A percentile compares a stretch with the other conserved stretches of the same genome.
Conservation (phyloP, 1,140 invertebrate genomes). For the Procambarus virginalis region DNA sequence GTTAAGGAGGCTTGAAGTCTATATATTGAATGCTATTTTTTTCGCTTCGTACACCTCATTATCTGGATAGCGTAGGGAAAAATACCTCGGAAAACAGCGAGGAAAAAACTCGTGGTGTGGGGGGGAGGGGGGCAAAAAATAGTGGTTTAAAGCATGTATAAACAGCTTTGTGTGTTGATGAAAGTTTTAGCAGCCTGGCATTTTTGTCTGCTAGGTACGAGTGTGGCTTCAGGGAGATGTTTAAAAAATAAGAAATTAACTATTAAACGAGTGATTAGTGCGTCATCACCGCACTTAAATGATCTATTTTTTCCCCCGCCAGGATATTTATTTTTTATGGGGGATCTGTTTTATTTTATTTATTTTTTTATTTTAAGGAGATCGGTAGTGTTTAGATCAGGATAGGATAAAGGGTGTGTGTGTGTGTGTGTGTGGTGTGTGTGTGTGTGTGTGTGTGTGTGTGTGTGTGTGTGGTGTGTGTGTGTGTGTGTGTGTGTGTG, state of each 20-base stretch:
- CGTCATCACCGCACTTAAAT: constrained; percentile 16
- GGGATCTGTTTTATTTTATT: not conserved
- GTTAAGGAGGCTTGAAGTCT: constrained; percentile 62
- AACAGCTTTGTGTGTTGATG: constrained; percentile 51
- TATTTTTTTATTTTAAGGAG: not conserved
- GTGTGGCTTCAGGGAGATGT: not conserved
- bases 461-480: not conserved
- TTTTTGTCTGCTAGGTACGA: constrained; percentile 2
- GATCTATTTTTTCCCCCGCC: not conserved
- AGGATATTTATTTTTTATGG: not conserved
- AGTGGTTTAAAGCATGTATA: constrained; percentile 22
- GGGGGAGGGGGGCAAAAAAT: not conserved
- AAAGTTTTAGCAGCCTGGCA: constrained; percentile 20
- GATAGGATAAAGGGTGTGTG: not conserved
- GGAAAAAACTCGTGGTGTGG: not conserved
- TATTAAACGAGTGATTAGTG: constrained; percentile 22
- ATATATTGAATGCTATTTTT: constrained; percentile 63
- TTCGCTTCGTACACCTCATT: constrained; percentile 53
- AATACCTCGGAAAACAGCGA: constrained; percentile 3
- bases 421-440: not conserved
- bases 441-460: not conserved
- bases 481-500: no score
- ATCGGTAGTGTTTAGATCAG: not conserved
- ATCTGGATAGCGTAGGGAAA: constrained; percentile 19
- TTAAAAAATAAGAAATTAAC: constrained; percentile 14